A percentile compares a stretch with the other conserved stretches of the same genome.
These are phyloP conservation scores for Umimayanthus kanabou DNA, from an alignment of 92 coral and sea anemone genomes.

Conservation along the genomic window DNA sequence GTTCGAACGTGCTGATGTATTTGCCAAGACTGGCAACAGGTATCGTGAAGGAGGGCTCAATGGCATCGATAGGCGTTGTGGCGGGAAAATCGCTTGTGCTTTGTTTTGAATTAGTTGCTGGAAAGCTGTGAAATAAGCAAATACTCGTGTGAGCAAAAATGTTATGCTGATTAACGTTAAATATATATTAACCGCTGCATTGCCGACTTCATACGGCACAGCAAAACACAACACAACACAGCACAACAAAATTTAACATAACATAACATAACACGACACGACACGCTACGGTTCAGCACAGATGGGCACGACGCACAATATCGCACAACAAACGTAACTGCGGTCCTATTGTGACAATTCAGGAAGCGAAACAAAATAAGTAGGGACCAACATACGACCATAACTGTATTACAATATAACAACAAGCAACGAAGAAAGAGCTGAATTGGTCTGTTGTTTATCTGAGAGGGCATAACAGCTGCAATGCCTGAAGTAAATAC, in stretches of 20 bases:
- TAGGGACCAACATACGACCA: no score
- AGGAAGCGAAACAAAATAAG: no score
- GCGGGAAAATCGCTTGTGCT: neutral
- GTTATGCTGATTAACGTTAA: neutral
- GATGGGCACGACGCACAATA: neutral
- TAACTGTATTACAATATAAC: no score
- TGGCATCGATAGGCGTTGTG: conserved; percentile 21
- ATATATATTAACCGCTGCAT: no score
- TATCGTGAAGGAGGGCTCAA: conserved; percentile 38
- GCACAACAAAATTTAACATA: neutral
- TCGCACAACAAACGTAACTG: neutral
- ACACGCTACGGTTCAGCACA: neutral
- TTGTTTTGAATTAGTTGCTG: neutral
- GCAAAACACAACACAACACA: no score
- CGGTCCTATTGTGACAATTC: neutral
- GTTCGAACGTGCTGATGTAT: conserved; percentile 44
- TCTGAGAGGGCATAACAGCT: neutral
- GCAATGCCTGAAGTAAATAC: neutral
- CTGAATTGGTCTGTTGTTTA: no score
- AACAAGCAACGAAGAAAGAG: no score
- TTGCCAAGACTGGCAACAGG: conserved; percentile 34
- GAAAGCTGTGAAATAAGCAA: neutral
- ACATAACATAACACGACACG: no score
- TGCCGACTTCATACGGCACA: neutral
- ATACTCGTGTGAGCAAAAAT: neutral